Conservation (phyloP, 2,797 vertebrate genomes). For the Karalla daura region DNA sequence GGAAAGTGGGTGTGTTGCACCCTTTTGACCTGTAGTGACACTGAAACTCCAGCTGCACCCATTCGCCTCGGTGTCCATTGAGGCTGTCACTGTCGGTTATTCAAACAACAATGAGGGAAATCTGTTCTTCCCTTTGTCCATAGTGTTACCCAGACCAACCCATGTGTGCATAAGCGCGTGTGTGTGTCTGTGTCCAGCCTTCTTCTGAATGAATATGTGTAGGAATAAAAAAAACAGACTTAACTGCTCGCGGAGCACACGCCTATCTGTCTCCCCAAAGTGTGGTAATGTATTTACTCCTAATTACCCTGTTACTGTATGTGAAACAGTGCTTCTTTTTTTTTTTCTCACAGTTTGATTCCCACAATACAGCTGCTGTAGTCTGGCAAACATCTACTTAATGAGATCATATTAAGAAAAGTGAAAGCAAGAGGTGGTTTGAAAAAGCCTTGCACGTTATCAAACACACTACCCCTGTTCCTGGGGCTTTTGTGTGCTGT, state of each 20-base stretch:
- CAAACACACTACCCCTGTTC: neutral
- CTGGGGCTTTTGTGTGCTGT: neutral
- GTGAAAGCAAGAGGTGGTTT: neutral
- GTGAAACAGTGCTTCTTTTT: too few species aligned
- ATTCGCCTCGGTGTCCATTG: constrained; percentile 10
- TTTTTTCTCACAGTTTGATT: too few species aligned
- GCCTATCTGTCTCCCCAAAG: neutral
- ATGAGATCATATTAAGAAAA: neutral
- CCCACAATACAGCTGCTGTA: neutral
- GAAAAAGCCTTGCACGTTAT: neutral
- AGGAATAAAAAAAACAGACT: neutral
- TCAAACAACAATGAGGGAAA: constrained; percentile 24
- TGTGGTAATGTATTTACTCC: neutral
- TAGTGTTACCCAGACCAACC: constrained; percentile 20
- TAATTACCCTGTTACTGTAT: too few species aligned
- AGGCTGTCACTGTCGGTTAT: constrained; percentile 30
- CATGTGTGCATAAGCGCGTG: neutral
- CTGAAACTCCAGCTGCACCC: constrained; percentile 51
- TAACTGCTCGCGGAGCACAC: neutral
- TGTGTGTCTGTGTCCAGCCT: neutral
- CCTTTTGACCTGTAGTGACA: constrained; percentile 31
- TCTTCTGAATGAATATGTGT: neutral
- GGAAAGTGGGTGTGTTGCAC: constrained; percentile 39
- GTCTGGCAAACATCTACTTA: neutral
- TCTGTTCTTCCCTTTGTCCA: neutral